Evolutionary conservation across 2,113 vertebrate species (phyloP).

Genomic region (Zapus hudsonius): DNA sequence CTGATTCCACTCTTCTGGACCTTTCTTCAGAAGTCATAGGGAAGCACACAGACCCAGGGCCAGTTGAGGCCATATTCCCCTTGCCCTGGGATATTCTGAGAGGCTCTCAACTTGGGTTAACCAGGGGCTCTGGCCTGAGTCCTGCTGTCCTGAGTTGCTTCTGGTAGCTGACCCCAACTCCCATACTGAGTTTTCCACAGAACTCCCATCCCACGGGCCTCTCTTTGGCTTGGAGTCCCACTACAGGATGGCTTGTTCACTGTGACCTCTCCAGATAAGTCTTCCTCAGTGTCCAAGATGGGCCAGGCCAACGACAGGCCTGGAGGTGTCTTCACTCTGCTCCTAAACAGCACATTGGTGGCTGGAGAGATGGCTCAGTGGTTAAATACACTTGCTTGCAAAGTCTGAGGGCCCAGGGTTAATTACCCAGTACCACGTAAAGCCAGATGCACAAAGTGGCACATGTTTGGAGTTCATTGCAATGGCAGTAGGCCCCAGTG

Average conservation of each 20-base stretch:
- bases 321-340: background rate
- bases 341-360: background rate
- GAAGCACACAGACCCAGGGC: background rate
- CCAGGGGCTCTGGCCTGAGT: background rate
- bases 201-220: background rate
- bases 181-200: background rate
- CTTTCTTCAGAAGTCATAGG: background rate
- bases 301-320: background rate
- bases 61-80: background rate
- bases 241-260: background rate
- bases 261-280: too few relatives aligned
- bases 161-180: background rate
- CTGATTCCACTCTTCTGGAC: fast-evolving
- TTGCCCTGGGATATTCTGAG: background rate
- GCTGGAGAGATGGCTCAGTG: too few relatives aligned
- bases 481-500: too few relatives aligned
- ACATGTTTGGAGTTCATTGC: too few relatives aligned
- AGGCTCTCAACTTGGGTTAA: background rate
- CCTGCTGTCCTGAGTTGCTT: background rate
- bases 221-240: background rate
- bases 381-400: too few relatives aligned
- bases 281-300: too few relatives aligned
- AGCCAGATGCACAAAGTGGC: too few relatives aligned
- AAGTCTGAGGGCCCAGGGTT: too few relatives aligned
- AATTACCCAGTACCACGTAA: too few relatives aligned